Conservation (phyloP, 2,113 vertebrate species). For the Panthera tigris region DNA sequence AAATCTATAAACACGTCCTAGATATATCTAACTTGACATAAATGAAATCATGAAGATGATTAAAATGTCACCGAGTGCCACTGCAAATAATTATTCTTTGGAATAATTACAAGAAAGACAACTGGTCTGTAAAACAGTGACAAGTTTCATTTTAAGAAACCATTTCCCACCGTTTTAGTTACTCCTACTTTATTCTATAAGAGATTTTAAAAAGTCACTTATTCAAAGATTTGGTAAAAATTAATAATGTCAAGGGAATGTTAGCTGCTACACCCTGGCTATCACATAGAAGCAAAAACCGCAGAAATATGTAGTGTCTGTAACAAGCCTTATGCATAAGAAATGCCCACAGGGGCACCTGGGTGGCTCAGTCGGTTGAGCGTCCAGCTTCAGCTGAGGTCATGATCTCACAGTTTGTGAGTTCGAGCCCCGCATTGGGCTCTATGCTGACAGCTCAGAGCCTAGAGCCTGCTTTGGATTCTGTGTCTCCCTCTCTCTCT, state of each 20-base stretch:
- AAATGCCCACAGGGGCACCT: neutral
- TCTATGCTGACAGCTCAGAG: no score
- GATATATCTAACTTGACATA: neutral
- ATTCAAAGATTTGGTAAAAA: slow-evolving; percentile 3
- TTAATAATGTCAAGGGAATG: neutral
- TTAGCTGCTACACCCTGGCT: neutral
- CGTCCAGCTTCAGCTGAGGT: no score
- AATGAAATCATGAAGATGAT: neutral
- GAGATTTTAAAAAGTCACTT: slow-evolving; percentile 4
- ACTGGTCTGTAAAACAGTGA: neutral
- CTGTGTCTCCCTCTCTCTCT: no score
- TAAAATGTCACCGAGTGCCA: neutral
- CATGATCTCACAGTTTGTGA: no score
- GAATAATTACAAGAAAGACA: slow-evolving; percentile 1
- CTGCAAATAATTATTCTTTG: neutral
- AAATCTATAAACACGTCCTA: neutral
- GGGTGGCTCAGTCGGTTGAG: no score
- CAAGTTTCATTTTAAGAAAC: slow-evolving; percentile 19
- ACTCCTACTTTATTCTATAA: neutral
- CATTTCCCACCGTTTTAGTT: neutral
- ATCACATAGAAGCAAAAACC: neutral
- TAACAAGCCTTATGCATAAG: neutral
- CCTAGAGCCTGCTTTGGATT: no score
- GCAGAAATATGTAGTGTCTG: neutral
- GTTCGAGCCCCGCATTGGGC: no score